Base-by-base conservation (phyloP, 2,797 vertebrate genomes). In the Ptychadena robeensis region DNA sequence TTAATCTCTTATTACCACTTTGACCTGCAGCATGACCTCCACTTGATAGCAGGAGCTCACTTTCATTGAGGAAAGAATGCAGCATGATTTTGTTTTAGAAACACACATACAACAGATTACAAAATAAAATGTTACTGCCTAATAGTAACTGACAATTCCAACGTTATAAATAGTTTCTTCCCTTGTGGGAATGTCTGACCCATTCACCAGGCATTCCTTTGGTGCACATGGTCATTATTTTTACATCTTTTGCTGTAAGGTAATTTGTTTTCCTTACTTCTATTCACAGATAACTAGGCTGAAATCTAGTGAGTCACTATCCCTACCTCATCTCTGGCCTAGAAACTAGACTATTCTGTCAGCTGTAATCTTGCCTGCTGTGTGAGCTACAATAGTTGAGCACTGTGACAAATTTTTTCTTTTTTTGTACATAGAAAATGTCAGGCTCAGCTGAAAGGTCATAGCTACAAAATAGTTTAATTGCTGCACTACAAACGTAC, bases 281-380 rank as follows among this genome's bases (percentile, higher is more conserved):
- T 25, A 38, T 73, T 78, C 59, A 79, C 32, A 73, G 28, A 67
- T 2, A 78, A 75, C 48, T 69, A 73, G 40, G 14, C 68, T 63
- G 28, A 79, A 68, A 44, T 66, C 11, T 57, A 68, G 75, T 83
- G 82, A 83, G 63, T 83, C 82, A 83, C 82, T 65, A 28, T 11
- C n/a, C 12, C 67, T 73, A 66, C 38, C 38, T 48, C 40, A 37
- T 35, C 59, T 18, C 3, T 72, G 57, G 68, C 82, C 82, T 79
- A 79, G 69, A 79, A 73, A 79, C 61, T 32, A 71, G 61, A 59
- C 68, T 31, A 64, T 72, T 30, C 76, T 79, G 82, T 79, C 82
- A 73, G 32, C 40, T 73, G 32, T 67, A 79, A 83, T 83, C 73
- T 83, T 64, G 82, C 75, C 82, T 83, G 82, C 75, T 79, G 76